These are phyloP conservation scores for Drosophila robusta DNA, from an alignment of 2,888 invertebrate species.

Conservation along the genomic window DNA sequence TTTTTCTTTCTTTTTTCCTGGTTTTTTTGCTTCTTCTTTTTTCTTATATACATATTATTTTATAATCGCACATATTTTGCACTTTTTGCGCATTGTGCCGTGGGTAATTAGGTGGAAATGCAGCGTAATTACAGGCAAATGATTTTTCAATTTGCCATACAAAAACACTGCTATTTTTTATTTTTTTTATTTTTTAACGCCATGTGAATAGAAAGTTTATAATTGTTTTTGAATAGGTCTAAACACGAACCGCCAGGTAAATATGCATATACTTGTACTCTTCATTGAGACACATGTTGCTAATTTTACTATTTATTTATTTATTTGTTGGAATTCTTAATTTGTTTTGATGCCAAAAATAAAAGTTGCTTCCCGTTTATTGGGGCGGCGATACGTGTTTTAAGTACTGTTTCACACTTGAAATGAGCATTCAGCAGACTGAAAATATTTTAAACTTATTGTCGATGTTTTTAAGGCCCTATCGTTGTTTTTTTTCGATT, in stretches of 20 bases:
- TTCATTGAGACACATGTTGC: slow-evolving; percentile 74
- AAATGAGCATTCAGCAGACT: slow-evolving; percentile 59
- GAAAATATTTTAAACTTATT: slow-evolving; percentile 34
- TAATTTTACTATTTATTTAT: background rate
- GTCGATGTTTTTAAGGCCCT: slow-evolving; percentile 27
- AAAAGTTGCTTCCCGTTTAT: slow-evolving; percentile 7
- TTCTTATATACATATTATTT: slow-evolving; percentile 13
- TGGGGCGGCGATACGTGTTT: slow-evolving; percentile 24
- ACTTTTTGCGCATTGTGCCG: slow-evolving; percentile 36
- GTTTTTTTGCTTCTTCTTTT: slow-evolving; percentile 9
- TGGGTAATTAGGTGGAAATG: slow-evolving; percentile 74
- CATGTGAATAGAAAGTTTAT: slow-evolving; percentile 73
- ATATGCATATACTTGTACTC: slow-evolving; percentile 80
- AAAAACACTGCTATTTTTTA: slow-evolving; percentile 23
- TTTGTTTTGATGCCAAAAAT: background rate
- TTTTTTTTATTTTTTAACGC: slow-evolving; percentile 26
- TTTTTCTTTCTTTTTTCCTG: slow-evolving; percentile 15
- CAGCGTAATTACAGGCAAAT: slow-evolving; percentile 75
- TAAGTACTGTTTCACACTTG: slow-evolving; percentile 34
- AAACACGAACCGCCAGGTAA: slow-evolving; percentile 78
- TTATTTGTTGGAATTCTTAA: slow-evolving; percentile 2
- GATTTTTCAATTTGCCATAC: slow-evolving; percentile 71
- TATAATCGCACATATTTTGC: slow-evolving; percentile 20
- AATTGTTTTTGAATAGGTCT: slow-evolving; percentile 35
- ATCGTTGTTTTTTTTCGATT: slow-evolving; percentile 1